Evolutionary conservation across 1,140 invertebrate species (phyloP).

Genomic region (Carcinoscorpius rotundicauda): DNA sequence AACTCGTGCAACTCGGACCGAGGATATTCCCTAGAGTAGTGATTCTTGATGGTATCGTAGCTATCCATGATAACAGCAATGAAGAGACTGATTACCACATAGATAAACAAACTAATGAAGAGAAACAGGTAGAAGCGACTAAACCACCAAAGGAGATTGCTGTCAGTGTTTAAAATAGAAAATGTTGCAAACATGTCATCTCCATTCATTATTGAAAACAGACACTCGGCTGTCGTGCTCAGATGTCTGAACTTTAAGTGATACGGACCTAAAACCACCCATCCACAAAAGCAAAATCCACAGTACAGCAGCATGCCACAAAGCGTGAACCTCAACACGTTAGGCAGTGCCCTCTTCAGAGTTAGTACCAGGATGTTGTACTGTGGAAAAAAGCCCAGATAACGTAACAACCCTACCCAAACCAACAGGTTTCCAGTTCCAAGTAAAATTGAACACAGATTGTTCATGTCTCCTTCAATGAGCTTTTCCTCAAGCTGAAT

Average conservation of each 20-base stretch:
- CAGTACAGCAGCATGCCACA: constrained; percentile 62
- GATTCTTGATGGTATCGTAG: constrained; percentile 88
- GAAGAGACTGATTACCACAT: constrained; percentile 93
- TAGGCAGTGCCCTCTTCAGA: constrained; percentile 79
- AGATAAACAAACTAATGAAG: constrained; percentile 95
- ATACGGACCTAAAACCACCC: constrained; percentile 95
- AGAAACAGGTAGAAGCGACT: constrained; percentile 90
- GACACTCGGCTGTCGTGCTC: constrained; percentile 75
- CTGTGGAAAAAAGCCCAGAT: constrained; percentile 93
- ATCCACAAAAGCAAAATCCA: constrained; percentile 95
- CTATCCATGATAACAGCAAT: constrained; percentile 99
- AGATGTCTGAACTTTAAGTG: constrained; percentile 91
- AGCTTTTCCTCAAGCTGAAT: constrained; percentile 77
- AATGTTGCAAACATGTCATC: constrained; percentile 99
- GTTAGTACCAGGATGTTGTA: constrained; percentile 97
- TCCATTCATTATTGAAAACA: constrained; percentile 82
- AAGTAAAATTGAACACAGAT: constrained; percentile 82
- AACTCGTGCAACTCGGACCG: not conserved
- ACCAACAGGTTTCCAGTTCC: constrained; percentile 90
- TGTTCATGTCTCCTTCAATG: constrained; percentile 71
- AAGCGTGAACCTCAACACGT: constrained; percentile 81
- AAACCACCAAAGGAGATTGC: constrained; percentile 79
- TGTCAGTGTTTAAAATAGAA: constrained; percentile 71
- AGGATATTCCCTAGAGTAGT: not conserved
- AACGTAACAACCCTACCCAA: constrained; percentile 95